phyloP scores from a whole-genome alignment of 2,113 vertebrate genomes.

The Pelusios castaneus region DNA sequence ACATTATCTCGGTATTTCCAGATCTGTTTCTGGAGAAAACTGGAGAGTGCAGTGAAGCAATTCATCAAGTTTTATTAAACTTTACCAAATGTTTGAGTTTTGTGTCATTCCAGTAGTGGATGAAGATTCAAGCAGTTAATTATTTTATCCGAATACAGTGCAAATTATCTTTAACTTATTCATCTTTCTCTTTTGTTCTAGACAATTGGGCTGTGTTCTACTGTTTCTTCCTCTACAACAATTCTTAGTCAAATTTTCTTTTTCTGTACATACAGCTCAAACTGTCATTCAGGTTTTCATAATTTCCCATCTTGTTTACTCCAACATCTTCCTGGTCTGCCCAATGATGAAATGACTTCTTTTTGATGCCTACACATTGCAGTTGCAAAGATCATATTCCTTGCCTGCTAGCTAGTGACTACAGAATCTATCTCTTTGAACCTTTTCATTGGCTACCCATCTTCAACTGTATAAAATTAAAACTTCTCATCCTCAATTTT shows the following conservation, averaged over 20 bases:
- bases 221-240: rapidly evolving
- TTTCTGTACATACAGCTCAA: background rate
- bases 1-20: background rate
- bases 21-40: background rate
- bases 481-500: background rate
- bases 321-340: background rate
- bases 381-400: background rate
- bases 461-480: background rate
- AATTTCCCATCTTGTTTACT: background rate
- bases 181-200: background rate
- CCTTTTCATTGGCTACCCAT: background rate
- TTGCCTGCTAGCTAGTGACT: background rate
- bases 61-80: background rate
- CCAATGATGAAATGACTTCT: background rate
- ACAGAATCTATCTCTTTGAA: background rate
- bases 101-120: background rate
- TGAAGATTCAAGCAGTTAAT: background rate
- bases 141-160: background rate
- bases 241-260: background rate
- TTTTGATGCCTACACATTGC: rapidly evolving
- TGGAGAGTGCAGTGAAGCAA: background rate
- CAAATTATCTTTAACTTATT: background rate
- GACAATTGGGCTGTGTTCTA: background rate
- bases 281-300: background rate
- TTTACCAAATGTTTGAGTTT: background rate